Evolutionary conservation across 2,888 invertebrate species (phyloP), one percentile per base, ranked within the genome.

Genomic region (Drosophila anomalipes): DNA sequence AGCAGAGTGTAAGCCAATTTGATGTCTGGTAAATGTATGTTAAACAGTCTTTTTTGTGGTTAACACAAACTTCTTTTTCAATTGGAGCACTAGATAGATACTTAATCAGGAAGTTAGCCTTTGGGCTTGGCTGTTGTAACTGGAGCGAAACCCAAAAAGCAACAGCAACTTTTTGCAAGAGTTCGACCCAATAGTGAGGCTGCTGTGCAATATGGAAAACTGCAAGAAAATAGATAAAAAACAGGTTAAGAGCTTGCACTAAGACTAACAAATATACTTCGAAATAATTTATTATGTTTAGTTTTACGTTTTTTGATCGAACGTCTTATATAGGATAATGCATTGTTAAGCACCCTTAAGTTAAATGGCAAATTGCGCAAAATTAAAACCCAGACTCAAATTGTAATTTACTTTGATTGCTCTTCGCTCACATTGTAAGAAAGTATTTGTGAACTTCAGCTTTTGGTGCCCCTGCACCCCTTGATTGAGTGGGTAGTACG

Each of bases 41-140:
- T 70, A 82, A 82, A 82, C 88, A 82, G 83, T 84, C 28, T 83
- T 59, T 59, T 4, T 28, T 60, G 68, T 60, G 44, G 69, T 54
- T 68, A 65, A 60, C 47, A 54, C 63, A 58, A 69, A 62, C 66
- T 76, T 69, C 51, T 66, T 69, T 76, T 79, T 66, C 67, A 83
- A 83, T 83, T 81, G 67, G 59, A 63, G 58, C 68, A 44, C 51
- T 59, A 47, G 58, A 47, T 68, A 83, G 63, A 60, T 53, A 82
- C 61, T 49, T 51, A 44, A 54, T 65, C 62, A 62, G 59, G 19
- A 65, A 44, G 61, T 76, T 78, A 47, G 75, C 64, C 72, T 75
- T 61, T 49, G 56, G 73, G 76, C 59, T 30, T 41, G 51, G 32
- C 60, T 30, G 58, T 61, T 59, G 41, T 33, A 56, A 54, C 22